Conservation (phyloP, 2,888 invertebrate species). For the Mesodorylaimus sp. region DNA sequence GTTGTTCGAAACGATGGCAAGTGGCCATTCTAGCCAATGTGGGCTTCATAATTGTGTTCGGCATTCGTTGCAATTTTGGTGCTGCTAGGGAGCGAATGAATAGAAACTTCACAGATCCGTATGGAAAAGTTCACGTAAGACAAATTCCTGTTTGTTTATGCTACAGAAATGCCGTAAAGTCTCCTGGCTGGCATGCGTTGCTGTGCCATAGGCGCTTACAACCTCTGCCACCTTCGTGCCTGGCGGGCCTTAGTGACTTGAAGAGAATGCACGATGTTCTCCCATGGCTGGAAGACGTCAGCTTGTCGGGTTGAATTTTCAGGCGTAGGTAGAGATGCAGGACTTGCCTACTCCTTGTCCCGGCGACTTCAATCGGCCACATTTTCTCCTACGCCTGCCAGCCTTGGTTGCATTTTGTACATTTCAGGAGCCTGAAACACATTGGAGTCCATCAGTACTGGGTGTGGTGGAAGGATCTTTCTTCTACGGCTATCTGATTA, state of each 20-base stretch:
- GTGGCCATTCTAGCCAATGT: constrained; percentile 36
- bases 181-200: neutral
- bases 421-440: constrained; percentile 32
- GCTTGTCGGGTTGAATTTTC: no score
- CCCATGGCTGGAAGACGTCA: no score
- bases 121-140: neutral
- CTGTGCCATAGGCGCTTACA: no score
- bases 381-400: no score
- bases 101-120: constrained; percentile 24
- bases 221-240: no score
- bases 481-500: constrained; percentile 92
- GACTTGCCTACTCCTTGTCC: no score
- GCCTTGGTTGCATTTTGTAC: neutral
- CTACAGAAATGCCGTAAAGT: no score
- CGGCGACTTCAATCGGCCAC: no score
- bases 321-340: no score
- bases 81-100: constrained; percentile 71
- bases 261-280: no score
- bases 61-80: constrained; percentile 96
- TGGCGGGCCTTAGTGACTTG: no score
- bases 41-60: constrained; percentile 42
- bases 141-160: neutral
- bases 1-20: constrained; percentile 24
- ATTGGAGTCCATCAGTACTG: constrained; percentile 52
- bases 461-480: constrained; percentile 84